Evolutionary conservation across 2,113 vertebrate genomes (phyloP), one percentile per base, ranked within the genome.

Genomic region (Salvelinus fontinalis): DNA sequence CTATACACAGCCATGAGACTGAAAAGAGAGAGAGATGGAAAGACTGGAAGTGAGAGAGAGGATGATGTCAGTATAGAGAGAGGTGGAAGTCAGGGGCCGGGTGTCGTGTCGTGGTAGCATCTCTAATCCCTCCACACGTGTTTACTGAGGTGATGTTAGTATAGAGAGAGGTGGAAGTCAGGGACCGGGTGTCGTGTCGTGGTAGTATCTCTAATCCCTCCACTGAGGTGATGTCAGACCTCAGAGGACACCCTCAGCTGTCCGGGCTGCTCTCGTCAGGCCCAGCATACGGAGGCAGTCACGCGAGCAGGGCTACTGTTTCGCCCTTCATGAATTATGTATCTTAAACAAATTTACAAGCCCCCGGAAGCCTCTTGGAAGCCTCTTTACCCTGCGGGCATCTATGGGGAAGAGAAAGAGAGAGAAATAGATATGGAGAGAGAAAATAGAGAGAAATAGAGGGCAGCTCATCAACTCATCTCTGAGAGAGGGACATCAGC

Each of bases 251-350:
- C 24, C 26, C 79, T 83, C 3, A 65, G 84, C 83, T 84, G 81
- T 90, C 89, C 86, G 77, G 83, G 85, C 84, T 34, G 65, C 79
- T 86, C 70, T 86, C 69, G 81, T 88, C 88, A 89, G 80, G 81
- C 80, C 84, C 80, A 85, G 84, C 76, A 74, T 75, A 78, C 89
- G 82, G 79, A 84, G 86, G 87, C 90, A 92, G 90, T 91, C 92
- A 93, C 86, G 27, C 93, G 88, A 91, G 86, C 89, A 88, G 78
- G 89, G 85, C 82, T 85, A 87, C 86, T 90, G 89, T 91, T 87
- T 90, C 74, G 90, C 89, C 85, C 90, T 95, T 94, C 92, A 94
- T 95, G 89, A 96, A 96, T 96, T 94, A 95, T 96, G 89, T 91
- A 95, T 91, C 91, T 92, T 94, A 92, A 95, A 93, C 91, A 95